Base-by-base conservation (phyloP, 2,888 invertebrate genomes). In the Antheraea assamensis region DNA sequence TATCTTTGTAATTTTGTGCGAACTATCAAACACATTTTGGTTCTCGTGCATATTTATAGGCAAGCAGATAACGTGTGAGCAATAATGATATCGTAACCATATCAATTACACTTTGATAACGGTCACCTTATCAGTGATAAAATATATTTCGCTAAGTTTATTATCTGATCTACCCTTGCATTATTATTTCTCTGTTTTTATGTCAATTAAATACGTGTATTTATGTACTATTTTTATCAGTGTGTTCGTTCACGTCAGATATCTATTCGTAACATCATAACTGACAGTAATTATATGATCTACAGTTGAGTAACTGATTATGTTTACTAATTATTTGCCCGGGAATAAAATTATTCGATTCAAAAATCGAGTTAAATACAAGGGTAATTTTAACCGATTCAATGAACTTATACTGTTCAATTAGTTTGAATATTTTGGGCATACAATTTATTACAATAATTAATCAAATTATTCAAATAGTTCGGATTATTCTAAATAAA, bases 41-140 rank as follows among this genome's bases (percentile, higher is more conserved):
- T 83, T 77, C 76, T 77, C 79, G 76, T 80, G 79, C 78, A 77
- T 77, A 80, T 81, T 78, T 74, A 74, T 52, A 82, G 82, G 82
- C 81, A 76, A 74, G 71, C 74, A 73, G 79, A 80, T 80, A 71
- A 79, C 73, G 73, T 64, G 75, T 75, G 75, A 80, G 78, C 30
- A 80, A 81, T 81, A 82, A 80, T 78, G 77, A 76, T 84, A 82
- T 81, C 80, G 76, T 80, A 81, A 82, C 79, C 75, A 77, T 83
- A 83, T 84, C 83, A 84, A 85, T 85, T 70, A 75, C 71, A 55
- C 31, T 30, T 30, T 47, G 70, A 75, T 71, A 73, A 49, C 55
- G 21, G 42, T 31, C 8, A 27, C 19, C 47, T 73, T 73, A 75
- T 75, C 75, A 49, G 31, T 71, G 42, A 73, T 68, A 71, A 72